Evolutionary conservation across 1,140 invertebrate species (phyloP).

Genomic region (Zaprionus inermis): DNA sequence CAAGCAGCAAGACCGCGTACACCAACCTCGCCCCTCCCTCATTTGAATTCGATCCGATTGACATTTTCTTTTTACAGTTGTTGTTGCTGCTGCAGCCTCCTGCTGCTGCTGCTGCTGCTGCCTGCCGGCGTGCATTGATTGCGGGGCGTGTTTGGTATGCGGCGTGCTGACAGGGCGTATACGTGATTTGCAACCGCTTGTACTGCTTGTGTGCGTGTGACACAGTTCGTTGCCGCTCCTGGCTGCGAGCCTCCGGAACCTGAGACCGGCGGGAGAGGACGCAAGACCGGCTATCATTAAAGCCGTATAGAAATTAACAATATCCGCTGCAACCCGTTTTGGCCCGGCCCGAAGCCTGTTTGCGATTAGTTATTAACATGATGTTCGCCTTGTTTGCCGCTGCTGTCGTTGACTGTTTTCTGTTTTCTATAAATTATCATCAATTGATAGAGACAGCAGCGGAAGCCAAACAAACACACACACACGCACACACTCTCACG

Average conservation of each 20-base stretch:
- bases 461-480: slow-evolving; percentile 37
- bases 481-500: slow-evolving; percentile 16
- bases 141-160: slow-evolving; percentile 33
- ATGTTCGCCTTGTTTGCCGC: slow-evolving; percentile 41
- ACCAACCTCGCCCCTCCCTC: neutral
- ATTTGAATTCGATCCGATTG: slow-evolving; percentile 39
- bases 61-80: slow-evolving; percentile 14
- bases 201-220: slow-evolving; percentile 3
- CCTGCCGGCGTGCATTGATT: too few relatives aligned
- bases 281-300: slow-evolving; percentile 24
- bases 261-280: neutral
- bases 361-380: slow-evolving; percentile 52
- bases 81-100: neutral
- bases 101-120: neutral
- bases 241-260: neutral
- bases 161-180: slow-evolving; percentile 33
- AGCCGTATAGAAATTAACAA: slow-evolving; percentile 42
- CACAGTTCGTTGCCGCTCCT: slow-evolving; percentile 14
- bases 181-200: slow-evolving; percentile 36
- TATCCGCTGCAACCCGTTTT: slow-evolving; percentile 54
- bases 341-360: slow-evolving; percentile 41
- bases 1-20: neutral
- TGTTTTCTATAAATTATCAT: slow-evolving; percentile 50
- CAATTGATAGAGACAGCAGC: slow-evolving; percentile 47
- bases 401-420: slow-evolving; percentile 53